Evolutionary conservation across 2,888 invertebrate genomes (phyloP).

Genomic region (Hydriomena furcata): DNA sequence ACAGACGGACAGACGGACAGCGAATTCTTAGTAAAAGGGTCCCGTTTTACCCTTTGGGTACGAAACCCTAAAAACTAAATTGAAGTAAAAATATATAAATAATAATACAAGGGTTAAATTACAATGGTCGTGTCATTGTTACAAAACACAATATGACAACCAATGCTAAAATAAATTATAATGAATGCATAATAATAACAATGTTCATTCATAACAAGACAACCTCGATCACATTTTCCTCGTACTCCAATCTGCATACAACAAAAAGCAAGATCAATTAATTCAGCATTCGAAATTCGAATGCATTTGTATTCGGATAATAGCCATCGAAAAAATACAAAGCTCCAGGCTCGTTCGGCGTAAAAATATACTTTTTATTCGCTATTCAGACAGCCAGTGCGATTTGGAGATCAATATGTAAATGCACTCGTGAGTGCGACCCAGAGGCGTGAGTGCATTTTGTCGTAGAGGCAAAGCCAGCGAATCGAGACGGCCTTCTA

Average conservation of each 20-base stretch:
- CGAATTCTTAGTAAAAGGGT: too few species aligned
- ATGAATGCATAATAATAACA: too few species aligned
- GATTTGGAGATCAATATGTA: conserved; percentile 78
- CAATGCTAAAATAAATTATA: too few species aligned
- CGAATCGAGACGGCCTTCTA: conserved; percentile 55
- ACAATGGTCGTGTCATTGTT: too few species aligned
- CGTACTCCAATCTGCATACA: neutral
- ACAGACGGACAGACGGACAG: too few species aligned
- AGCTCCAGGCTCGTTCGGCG: conserved; percentile 27
- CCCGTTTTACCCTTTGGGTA: too few species aligned
- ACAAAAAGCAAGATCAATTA: conserved; percentile 9
- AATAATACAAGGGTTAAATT: too few species aligned
- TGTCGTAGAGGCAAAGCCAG: conserved; percentile 65
- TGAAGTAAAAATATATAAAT: too few species aligned
- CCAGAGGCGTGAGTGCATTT: conserved; percentile 72
- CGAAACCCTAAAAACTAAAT: too few species aligned
- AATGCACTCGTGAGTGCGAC: conserved; percentile 70
- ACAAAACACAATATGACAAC: too few species aligned
- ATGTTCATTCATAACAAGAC: neutral
- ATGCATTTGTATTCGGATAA: conserved; percentile 16
- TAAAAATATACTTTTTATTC: conserved; percentile 60
- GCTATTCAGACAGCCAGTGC: conserved; percentile 59
- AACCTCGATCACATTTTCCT: neutral
- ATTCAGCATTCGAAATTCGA: conserved; percentile 10
- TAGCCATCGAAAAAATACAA: conserved; percentile 26